Conservation (phyloP, 2,113 vertebrate genomes). For the Tychaedon coryphoeus region DNA sequence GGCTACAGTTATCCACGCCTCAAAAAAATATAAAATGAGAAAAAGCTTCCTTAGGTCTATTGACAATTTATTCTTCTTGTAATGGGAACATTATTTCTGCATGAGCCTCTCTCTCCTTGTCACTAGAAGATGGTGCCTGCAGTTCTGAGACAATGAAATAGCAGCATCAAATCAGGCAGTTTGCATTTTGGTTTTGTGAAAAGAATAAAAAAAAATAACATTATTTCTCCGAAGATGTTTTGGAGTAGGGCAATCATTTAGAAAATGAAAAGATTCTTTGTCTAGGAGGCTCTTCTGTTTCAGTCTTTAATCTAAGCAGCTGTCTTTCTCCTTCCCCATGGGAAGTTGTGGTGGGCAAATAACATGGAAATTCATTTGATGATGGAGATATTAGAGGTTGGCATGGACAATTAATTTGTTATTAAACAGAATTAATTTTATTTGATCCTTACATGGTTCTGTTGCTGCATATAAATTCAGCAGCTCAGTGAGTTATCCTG, state of each 20-base stretch:
- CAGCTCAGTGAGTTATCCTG: neutral
- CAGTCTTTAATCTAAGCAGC: constrained; percentile 49
- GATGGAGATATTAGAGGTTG: constrained; percentile 65
- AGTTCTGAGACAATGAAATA: neutral
- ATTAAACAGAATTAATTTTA: constrained; percentile 67
- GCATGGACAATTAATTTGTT: constrained; percentile 68
- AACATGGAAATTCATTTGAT: constrained; percentile 61
- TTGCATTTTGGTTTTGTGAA: constrained; percentile 5
- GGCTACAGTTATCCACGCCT: neutral
- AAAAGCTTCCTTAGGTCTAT: constrained; percentile 4
- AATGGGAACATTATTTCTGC: constrained; percentile 15
- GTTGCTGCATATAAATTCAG: constrained; percentile 41
- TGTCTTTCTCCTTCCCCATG: constrained; percentile 44
- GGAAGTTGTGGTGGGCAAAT: constrained; percentile 63
- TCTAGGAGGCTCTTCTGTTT: constrained; percentile 42
- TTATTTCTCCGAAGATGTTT: neutral
- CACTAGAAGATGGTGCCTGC: neutral
- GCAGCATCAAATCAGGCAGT: neutral
- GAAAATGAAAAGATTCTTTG: constrained; percentile 56
- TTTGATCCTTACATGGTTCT: constrained; percentile 56
- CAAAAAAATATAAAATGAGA: constrained; percentile 8
- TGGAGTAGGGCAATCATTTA: constrained; percentile 45
- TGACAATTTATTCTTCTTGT: constrained; percentile 9
- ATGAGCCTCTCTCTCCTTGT: neutral
- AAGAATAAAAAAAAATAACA: neutral